Percentiles rank a stretch among this genome's conserved stretches.
Evolutionary conservation across 2,113 vertebrate species (phyloP).

Genomic region (Pachycephala philippinensis): DNA sequence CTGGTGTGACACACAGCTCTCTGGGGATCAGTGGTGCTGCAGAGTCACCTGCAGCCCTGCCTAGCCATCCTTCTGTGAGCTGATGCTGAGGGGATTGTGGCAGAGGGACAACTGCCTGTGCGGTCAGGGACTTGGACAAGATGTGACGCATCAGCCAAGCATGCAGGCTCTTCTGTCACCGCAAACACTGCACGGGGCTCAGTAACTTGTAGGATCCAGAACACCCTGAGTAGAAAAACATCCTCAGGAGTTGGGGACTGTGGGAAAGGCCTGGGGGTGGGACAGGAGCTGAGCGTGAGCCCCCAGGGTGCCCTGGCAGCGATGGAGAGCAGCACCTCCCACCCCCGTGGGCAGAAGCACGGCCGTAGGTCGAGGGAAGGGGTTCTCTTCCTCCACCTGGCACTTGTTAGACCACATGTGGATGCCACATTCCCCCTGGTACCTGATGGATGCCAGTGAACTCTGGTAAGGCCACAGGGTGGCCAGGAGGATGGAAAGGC

Average conservation of each 20-base stretch:
- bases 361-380: fast-evolving
- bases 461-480: background rate
- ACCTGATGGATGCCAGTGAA: background rate
- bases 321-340: background rate
- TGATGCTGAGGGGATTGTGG: background rate
- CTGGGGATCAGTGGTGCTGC: background rate
- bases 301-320: background rate
- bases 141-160: fast-evolving
- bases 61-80: fast-evolving
- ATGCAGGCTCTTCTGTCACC: fast-evolving
- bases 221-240: background rate
- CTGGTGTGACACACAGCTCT: background rate
- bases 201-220: background rate
- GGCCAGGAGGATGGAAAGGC: background rate
- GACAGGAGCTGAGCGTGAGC: background rate
- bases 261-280: background rate
- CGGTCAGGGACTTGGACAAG: background rate
- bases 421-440: fast-evolving
- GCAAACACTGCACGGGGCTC: fast-evolving
- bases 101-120: fast-evolving
- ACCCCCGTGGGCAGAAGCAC: fast-evolving
- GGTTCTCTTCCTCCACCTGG: background rate
- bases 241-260: background rate
- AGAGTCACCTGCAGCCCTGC: background rate
- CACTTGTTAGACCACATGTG: fast-evolving